Conservation (phyloP, 2,113 vertebrate species). For the Nothoprocta perdicaria region DNA sequence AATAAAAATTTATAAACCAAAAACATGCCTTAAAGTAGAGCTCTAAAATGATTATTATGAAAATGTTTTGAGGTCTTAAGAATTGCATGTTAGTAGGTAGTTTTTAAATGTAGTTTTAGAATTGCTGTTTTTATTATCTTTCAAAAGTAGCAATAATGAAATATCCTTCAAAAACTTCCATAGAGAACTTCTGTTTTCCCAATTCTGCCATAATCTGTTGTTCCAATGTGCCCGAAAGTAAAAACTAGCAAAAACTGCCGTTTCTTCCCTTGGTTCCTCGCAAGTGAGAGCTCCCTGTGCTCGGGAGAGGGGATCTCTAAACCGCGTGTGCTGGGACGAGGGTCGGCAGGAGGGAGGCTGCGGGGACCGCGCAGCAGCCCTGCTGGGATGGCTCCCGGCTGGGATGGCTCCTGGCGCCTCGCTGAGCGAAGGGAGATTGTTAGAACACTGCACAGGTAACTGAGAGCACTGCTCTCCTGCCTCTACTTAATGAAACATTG, state of each 20-base stretch:
- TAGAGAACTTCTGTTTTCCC: background rate
- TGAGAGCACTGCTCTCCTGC: background rate
- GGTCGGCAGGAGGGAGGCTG: too few relatives aligned
- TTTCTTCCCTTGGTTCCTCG: background rate
- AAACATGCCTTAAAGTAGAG: background rate
- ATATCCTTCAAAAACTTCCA: background rate
- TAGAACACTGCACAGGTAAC: background rate
- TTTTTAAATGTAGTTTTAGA: background rate
- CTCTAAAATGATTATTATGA: background rate
- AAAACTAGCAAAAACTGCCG: background rate
- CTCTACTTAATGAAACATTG: background rate
- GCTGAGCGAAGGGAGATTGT: background rate
- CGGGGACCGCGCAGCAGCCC: too few relatives aligned
- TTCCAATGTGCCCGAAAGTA: background rate
- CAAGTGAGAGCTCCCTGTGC: background rate
- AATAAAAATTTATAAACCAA: background rate
- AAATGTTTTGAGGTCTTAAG: background rate
- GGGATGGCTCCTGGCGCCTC: background rate
- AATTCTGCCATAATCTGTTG: background rate
- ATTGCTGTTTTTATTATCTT: background rate
- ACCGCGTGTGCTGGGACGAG: background rate
- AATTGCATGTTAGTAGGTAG: background rate
- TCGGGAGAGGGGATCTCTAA: background rate
- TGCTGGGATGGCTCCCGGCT: too few relatives aligned
- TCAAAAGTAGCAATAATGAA: background rate